These are phyloP conservation scores for Muntiacus reevesi DNA, from an alignment of 2,113 vertebrate genomes.

Conservation along the genomic window DNA sequence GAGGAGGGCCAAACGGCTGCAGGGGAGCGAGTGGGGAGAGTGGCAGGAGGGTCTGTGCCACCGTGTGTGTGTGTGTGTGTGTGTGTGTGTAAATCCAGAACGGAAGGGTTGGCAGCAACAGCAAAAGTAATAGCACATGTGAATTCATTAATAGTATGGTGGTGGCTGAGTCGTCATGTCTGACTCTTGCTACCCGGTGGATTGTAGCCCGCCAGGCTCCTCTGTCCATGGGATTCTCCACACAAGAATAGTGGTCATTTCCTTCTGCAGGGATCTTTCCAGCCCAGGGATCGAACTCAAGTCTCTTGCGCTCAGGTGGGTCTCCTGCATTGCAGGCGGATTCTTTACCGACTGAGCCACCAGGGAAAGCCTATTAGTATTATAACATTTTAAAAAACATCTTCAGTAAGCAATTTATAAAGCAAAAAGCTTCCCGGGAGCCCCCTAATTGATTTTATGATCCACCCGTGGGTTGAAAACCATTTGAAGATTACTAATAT, in stretches of 20 bases:
- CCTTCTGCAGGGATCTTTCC: not conserved
- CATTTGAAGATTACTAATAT: not conserved
- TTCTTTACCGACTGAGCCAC: not conserved
- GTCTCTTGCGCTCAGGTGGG: not conserved
- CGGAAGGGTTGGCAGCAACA: not conserved
- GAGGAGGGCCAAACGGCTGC: not conserved
- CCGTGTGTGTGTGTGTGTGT: no score
- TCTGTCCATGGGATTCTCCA: not conserved
- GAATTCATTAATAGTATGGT: not conserved
- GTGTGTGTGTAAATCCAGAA: not conserved
- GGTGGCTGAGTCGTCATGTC: not conserved
- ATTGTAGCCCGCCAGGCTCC: not conserved
- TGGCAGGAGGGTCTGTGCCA: fast-evolving
- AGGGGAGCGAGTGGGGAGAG: not conserved
- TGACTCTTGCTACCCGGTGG: fast-evolving
- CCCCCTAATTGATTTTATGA: not conserved
- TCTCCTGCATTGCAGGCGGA: not conserved
- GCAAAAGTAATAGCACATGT: not conserved
- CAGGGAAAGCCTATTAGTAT: not conserved
- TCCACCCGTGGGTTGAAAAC: not conserved
- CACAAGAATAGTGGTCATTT: not conserved
- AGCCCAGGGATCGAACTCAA: not conserved
- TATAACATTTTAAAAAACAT: not conserved
- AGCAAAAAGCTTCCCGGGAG: not conserved
- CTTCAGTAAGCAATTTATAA: not conserved